A percentile compares a stretch with the other conserved stretches of the same genome.
Evolutionary conservation across 2,888 invertebrate species (phyloP).

Genomic region (Pristionchus fissidentatus): DNA sequence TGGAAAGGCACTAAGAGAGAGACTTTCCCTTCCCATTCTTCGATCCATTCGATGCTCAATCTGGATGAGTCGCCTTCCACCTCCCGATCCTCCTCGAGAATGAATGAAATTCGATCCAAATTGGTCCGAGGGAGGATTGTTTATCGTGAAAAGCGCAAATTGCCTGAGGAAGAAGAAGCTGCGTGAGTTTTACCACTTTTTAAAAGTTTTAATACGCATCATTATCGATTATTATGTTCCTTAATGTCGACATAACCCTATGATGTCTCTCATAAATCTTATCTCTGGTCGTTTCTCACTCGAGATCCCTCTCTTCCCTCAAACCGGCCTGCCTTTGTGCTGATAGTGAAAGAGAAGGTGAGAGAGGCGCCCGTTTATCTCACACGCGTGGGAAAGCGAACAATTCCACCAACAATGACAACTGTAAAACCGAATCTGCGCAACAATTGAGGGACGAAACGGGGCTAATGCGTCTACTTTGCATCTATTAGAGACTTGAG

Average conservation of each 20-base stretch:
- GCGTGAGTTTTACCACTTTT: neutral
- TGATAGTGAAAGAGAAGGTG: slow-evolving; percentile 35
- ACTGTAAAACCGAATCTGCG: slow-evolving; percentile 2
- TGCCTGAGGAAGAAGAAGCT: neutral
- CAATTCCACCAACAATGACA: slow-evolving; percentile 25
- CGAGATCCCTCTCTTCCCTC: neutral
- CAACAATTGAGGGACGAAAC: slow-evolving; percentile 20
- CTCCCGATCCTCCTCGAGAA: slow-evolving; percentile 17
- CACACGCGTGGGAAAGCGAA: neutral
- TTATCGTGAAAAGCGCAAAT: slow-evolving; percentile 53
- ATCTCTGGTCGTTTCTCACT: slow-evolving; percentile 4
- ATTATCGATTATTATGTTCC: neutral
- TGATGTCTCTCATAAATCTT: slow-evolving; percentile 27
- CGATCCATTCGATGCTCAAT: neutral
- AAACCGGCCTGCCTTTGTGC: slow-evolving; percentile 36
- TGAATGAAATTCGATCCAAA: slow-evolving; percentile 52
- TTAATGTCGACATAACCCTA: neutral
- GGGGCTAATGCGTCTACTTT: slow-evolving; percentile 39
- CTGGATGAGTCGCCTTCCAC: neutral
- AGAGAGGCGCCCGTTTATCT: slow-evolving; percentile 20
- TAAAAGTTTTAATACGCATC: no score
- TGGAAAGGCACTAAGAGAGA: neutral
- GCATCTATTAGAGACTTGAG: slow-evolving; percentile 35
- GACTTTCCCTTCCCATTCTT: neutral
- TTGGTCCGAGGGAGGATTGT: slow-evolving; percentile 70